These are phyloP conservation scores for Tricholauxania praeusta DNA, from an alignment of 2,888 invertebrate species.

Conservation along the genomic window DNA sequence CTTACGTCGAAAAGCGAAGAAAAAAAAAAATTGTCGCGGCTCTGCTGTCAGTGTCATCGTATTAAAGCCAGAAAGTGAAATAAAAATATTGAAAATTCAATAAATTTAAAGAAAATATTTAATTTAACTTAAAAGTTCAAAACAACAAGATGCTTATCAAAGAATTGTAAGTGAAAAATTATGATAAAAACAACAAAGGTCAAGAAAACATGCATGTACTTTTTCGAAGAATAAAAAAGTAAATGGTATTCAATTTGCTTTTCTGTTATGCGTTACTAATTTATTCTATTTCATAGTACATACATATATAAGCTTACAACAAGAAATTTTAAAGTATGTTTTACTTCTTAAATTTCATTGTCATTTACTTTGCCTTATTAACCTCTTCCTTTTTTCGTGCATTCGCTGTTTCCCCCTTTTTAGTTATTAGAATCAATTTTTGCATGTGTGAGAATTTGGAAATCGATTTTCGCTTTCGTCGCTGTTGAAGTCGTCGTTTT, in stretches of 20 bases:
- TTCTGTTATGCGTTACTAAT: too few species aligned
- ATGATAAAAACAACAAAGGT: too few species aligned
- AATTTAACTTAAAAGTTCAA: conserved; percentile 12
- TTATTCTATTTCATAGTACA: not conserved
- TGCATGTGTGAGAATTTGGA: conserved; percentile 25
- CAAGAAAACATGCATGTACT: too few species aligned
- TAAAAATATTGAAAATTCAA: conserved; percentile 11
- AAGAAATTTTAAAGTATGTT: conserved; percentile 5
- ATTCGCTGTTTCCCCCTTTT: not conserved
- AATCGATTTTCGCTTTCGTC: conserved; percentile 30
- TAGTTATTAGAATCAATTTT: not conserved
- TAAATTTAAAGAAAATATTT: not conserved
- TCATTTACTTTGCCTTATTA: conserved; percentile 30
- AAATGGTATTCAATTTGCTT: too few species aligned
- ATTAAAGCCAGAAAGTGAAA: not conserved
- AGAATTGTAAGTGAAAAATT: conserved; percentile 58
- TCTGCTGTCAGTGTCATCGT: conserved; percentile 4
- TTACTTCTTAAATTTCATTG: conserved; percentile 34
- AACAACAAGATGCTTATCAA: conserved; percentile 60
- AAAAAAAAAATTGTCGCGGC: not conserved
- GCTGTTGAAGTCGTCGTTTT: not conserved
- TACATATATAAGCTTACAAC: not conserved
- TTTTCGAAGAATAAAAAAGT: too few species aligned
- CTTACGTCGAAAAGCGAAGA: not conserved
- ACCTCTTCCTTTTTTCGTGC: not conserved